Percentiles rank a stretch among this genome's conserved stretches.
Evolutionary conservation across 2,888 invertebrate species (phyloP).

Genomic region (Protonemura montana): DNA sequence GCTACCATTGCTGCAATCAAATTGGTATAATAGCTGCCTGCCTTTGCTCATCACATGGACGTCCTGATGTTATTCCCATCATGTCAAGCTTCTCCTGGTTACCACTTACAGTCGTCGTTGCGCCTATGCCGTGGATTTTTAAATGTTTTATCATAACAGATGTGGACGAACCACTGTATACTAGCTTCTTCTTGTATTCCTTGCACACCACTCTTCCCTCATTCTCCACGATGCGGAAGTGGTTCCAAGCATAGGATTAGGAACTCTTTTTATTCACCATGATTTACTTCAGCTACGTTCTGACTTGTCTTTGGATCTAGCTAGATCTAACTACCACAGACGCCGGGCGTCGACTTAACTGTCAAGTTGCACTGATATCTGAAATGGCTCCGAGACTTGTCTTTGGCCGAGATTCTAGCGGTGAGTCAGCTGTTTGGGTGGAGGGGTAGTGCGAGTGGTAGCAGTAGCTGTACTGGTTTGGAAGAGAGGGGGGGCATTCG

Average conservation of each 20-base stretch:
- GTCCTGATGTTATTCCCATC: neutral
- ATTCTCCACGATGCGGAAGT: neutral
- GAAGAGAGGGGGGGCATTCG: too few species aligned
- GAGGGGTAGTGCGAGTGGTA: too few species aligned
- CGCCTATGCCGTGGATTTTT: neutral
- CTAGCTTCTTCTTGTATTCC: neutral
- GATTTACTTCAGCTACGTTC: too few species aligned
- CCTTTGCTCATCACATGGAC: neutral
- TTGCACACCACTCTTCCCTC: neutral
- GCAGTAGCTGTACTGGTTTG: too few species aligned
- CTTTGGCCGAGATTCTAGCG: too few species aligned
- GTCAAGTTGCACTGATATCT: too few species aligned
- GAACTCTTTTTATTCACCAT: neutral
- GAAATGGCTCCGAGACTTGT: too few species aligned
- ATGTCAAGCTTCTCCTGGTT: neutral
- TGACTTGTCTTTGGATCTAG: too few species aligned
- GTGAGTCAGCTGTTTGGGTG: too few species aligned
- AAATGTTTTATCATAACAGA: neutral
- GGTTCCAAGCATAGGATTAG: neutral
- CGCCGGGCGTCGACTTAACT: too few species aligned
- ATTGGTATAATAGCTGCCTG: neutral
- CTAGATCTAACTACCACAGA: too few species aligned
- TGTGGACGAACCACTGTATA: neutral
- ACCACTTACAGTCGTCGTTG: neutral
- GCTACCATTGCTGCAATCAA: neutral